Evolutionary conservation across 1,140 invertebrate genomes (phyloP).

Genomic region (Helicoverpa zea): DNA sequence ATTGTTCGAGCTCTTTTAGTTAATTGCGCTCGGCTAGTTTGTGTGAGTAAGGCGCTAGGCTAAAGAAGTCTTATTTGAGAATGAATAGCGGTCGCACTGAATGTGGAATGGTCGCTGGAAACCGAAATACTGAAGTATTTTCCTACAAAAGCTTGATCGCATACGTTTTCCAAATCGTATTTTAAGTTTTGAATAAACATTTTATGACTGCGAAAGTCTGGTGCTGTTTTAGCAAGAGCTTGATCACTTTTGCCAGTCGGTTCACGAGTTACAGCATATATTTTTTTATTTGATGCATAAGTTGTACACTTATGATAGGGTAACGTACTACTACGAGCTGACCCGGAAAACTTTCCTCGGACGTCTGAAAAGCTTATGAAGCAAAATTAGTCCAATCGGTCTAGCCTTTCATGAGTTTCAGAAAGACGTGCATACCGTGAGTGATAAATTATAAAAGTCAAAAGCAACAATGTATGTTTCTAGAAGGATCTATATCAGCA

Average conservation of each 20-base stretch:
- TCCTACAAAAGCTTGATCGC: not conserved
- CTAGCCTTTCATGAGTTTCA: too few species aligned
- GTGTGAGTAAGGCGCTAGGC: constrained; percentile 16
- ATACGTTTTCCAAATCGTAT: not conserved
- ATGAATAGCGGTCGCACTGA: constrained; percentile 30
- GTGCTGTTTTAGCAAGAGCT: not conserved
- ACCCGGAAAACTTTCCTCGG: too few species aligned
- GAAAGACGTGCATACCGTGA: too few species aligned
- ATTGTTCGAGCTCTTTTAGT: constrained; percentile 20
- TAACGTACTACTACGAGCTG: not conserved
- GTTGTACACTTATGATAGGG: not conserved
- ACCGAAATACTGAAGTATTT: constrained; percentile 1
- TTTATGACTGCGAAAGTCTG: not conserved
- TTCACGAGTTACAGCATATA: too few species aligned
- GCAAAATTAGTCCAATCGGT: too few species aligned
- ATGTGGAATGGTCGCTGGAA: constrained; percentile 16
- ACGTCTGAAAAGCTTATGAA: too few species aligned
- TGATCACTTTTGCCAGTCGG: not conserved
- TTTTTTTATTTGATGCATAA: not conserved
- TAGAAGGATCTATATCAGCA: constrained; percentile 11
- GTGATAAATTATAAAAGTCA: too few species aligned
- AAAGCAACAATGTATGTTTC: not conserved
- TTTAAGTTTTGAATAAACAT: too few species aligned
- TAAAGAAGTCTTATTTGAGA: constrained; percentile 19
- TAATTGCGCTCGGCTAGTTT: constrained; percentile 32